Evolutionary conservation across 2,888 invertebrate genomes (phyloP).

Genomic region (Campoplex nolae): DNA sequence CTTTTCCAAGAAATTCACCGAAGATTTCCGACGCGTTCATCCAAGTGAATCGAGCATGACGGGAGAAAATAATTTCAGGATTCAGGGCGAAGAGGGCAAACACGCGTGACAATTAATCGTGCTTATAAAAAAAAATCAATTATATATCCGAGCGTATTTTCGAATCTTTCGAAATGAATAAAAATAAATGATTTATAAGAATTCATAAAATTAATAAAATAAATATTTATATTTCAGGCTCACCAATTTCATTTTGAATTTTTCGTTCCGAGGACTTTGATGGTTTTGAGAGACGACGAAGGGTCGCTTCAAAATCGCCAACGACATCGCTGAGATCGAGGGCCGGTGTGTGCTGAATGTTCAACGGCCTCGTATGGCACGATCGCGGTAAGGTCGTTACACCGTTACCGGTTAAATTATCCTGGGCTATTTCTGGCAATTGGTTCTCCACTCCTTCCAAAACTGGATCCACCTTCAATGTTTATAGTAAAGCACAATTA

Average conservation of each 20-base stretch:
- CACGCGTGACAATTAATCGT: slow-evolving; percentile 76
- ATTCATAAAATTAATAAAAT: slow-evolving; percentile 49
- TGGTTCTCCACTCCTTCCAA: slow-evolving; percentile 75
- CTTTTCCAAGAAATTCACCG: slow-evolving; percentile 49
- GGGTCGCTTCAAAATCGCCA: slow-evolving; percentile 89
- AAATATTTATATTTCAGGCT: slow-evolving; percentile 37
- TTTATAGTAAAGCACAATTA: not conserved
- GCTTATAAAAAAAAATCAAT: slow-evolving; percentile 9
- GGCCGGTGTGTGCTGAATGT: slow-evolving; percentile 72
- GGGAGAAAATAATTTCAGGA: slow-evolving; percentile 63
- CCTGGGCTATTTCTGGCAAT: slow-evolving; percentile 76
- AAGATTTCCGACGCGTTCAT: slow-evolving; percentile 38
- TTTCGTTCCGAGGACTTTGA: slow-evolving; percentile 66
- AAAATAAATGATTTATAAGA: slow-evolving; percentile 23
- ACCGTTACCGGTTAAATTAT: slow-evolving; percentile 74
- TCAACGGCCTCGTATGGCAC: slow-evolving; percentile 68
- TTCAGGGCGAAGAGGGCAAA: slow-evolving; percentile 79
- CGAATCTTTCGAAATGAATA: not conserved
- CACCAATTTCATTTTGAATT: slow-evolving; percentile 66
- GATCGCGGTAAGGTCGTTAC: slow-evolving; percentile 73
- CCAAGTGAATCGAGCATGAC: slow-evolving; percentile 65
- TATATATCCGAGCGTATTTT: not conserved
- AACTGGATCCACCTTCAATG: slow-evolving; percentile 78
- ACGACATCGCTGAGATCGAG: slow-evolving; percentile 86
- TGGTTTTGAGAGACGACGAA: slow-evolving; percentile 85